Conservation (phyloP, 2,113 vertebrate species). For the Narcine bancroftii region DNA sequence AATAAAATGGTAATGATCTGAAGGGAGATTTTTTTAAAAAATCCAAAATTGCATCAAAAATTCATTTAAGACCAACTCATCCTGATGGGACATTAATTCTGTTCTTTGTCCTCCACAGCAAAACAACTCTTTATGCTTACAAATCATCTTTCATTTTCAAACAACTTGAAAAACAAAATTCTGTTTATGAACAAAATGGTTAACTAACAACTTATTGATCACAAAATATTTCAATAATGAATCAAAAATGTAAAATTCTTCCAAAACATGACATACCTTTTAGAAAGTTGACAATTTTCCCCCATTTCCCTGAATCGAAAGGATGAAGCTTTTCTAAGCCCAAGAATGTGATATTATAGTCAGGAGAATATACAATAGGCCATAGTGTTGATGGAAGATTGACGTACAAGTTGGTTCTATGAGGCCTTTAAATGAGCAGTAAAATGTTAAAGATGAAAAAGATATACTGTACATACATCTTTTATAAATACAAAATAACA, state of each 20-base stretch:
- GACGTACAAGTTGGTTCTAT: slow-evolving; percentile 66
- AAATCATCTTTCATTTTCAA: no score
- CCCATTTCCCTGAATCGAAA: slow-evolving; percentile 92
- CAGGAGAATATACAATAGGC: slow-evolving; percentile 84
- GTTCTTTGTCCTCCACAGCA: background rate
- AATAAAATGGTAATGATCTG: background rate
- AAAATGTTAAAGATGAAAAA: background rate
- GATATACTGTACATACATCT: background rate
- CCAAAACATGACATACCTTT: slow-evolving; percentile 66
- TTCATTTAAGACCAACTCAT: background rate
- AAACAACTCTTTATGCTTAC: background rate
- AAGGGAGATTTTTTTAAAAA: no score
- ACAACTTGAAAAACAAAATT: background rate
- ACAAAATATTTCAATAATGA: background rate
- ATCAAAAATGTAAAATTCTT: background rate
- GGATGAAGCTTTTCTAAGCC: slow-evolving; percentile 91
- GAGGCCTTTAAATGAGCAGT: slow-evolving; percentile 56
- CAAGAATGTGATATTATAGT: slow-evolving; percentile 94
- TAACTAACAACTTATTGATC: background rate
- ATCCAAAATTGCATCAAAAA: background rate
- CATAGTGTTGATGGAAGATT: slow-evolving; percentile 58
- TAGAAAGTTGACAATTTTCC: slow-evolving; percentile 82
- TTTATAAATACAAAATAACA: background rate
- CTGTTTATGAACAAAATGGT: background rate
- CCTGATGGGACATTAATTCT: no score